Evolutionary conservation across 2,113 vertebrate species (phyloP), one percentile per base, ranked within the genome.

Genomic region (Dasyornis broadbenti): DNA sequence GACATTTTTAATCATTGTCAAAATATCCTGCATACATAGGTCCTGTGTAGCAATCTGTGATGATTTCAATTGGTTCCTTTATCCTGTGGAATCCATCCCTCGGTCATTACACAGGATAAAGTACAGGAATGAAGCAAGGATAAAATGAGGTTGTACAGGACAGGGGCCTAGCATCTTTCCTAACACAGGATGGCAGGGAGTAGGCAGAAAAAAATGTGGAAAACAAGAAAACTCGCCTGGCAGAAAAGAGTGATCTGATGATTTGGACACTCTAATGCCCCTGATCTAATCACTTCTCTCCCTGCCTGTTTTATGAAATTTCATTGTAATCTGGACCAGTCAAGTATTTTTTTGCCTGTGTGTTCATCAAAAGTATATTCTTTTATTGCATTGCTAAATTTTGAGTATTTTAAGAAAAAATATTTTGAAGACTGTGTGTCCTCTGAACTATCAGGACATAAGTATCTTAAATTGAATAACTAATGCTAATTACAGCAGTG

Each of bases 291-390:
- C 5, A 17, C 4, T 72, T 85, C 33, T 44, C 13, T 40, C 28
- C 3, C 40, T 49, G 15, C 7, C 8, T 53, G 17, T 42, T 69
- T 73, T n/a, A 53, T 26, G 6, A 77, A n/a, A 52, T 86, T 35
- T 60, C 12, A n/a, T 57, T 70, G 22, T 40, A 66, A 63, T 37
- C 10, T 82, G n/a, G 28, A 5, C 7, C 71, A 68, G 18, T 20
- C 13, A 47, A 52, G 15, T 10, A 10, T 12, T 63, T 75, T 47
- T 77, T n/a, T 17, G 5, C 10, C 5, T 15, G 1, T 2, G 0
- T 60, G 18, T 65, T 88, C 11, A 53, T 65, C 59, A 49, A 31
- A 82, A 90, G 5, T 12, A 4, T 6, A 33, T 65, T 69, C 3
- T 71, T 65, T 28, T 26, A 57, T 30, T 69, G 10, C 7, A 27